Conservation (phyloP, 2,113 vertebrate genomes). For the Mesembrinibis cayennensis region DNA sequence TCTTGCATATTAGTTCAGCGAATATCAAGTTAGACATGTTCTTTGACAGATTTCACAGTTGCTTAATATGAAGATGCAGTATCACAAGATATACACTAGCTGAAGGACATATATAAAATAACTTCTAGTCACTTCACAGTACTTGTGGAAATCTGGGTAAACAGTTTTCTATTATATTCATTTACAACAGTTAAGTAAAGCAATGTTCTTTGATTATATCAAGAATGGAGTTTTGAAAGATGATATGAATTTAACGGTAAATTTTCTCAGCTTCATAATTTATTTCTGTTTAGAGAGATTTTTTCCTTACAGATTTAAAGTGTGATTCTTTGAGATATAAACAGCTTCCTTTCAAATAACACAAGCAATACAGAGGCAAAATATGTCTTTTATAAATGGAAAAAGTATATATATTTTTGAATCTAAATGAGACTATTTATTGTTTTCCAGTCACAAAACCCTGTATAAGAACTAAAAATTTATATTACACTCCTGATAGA, state of each 20-base stretch:
- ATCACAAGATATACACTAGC: neutral
- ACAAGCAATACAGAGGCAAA: neutral
- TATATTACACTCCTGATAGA: neutral
- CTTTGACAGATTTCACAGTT: neutral
- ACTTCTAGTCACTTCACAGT: neutral
- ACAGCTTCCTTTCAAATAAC: neutral
- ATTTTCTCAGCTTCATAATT: neutral
- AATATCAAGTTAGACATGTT: neutral
- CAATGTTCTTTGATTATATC: neutral
- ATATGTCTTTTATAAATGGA: neutral
- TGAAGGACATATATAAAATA: neutral
- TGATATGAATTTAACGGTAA: neutral
- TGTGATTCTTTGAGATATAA: neutral
- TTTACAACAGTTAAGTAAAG: neutral
- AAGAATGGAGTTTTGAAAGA: neutral
- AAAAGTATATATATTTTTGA: neutral
- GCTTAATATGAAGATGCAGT: neutral
- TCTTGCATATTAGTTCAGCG: neutral
- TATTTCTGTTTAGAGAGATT: neutral
- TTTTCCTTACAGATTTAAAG: neutral
- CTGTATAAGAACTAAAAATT: neutral
- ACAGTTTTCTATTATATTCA: neutral
- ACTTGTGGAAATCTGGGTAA: neutral
- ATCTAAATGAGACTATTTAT: neutral
- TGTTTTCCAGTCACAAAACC: neutral